Base-by-base conservation (phyloP, 2,797 vertebrate genomes). In the Lindbergichthys nudifrons region DNA sequence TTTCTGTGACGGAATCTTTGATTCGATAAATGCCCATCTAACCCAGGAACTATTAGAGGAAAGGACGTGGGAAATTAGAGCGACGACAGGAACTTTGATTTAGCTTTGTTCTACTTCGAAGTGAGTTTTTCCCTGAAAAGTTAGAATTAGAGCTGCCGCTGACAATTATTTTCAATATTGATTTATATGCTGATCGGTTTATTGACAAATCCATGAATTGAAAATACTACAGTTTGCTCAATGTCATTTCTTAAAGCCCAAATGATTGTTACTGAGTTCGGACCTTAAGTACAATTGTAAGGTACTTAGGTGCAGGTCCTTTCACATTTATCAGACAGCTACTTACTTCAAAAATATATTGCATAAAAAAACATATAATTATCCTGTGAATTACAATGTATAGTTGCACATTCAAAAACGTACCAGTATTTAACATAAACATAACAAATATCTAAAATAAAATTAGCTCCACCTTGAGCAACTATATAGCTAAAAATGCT, bases 11-110 rank as follows among this genome's bases (percentile, higher is more conserved):
- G 63, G 76, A 83, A 75, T 77, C 58, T 65, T 72, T 77, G 73
- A 81, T 88, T 68, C 71, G 26, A 64, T 69, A 70, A 58, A 56
- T 75, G 70, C 46, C 81, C 53, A 5, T 81, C 69, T 73, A 82
- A 61, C 81, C 83, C 61, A 83, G 76, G 68, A 79, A 73, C 83
- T 77, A 76, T 84, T 82, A 81, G 79, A 75, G 71, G 61, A 71
- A 62, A 39, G 71, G 57, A 61, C 53, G 46, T 19, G 52, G 61
- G 59, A 80, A 87, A 86, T 79, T 62, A 77, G 69, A 82, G 73
- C 62, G 18, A 14, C 46, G 51, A 72, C 78, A 77, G 71, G 64
- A 62, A 54, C 58, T 80, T 81, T 80, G 66, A 76, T 80, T 77
- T 56, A 42, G 65, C 62, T 70, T 50, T 62, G 26, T 73, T 14